Percentiles rank a stretch among this genome's conserved stretches.
Evolutionary conservation across 1,140 invertebrate species (phyloP).

Genomic region (Cydia splendana): DNA sequence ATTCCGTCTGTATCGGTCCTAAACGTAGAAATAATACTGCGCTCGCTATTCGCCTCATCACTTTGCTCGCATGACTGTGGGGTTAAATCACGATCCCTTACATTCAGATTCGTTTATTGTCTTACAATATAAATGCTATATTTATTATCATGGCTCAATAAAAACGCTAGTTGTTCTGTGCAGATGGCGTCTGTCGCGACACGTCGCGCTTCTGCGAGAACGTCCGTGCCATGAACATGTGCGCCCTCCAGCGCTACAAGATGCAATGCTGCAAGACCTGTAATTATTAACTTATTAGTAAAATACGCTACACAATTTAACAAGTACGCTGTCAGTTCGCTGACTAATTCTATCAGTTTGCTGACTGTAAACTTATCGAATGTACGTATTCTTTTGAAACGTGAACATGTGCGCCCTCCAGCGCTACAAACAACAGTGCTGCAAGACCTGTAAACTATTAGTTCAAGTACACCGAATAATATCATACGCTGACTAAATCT

Average conservation of each 20-base stretch:
- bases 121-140: neutral
- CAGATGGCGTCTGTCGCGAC: slow-evolving; percentile 87
- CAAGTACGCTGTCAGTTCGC: neutral
- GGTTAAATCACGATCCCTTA: too few species aligned
- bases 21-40: too few species aligned
- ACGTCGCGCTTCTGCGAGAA: slow-evolving; percentile 89
- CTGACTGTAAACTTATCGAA: neutral
- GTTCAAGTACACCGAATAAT: neutral
- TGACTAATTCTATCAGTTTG: neutral
- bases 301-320: neutral
- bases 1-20: too few species aligned
- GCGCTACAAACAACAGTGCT: neutral
- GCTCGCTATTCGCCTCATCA: too few species aligned
- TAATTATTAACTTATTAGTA: slow-evolving; percentile 63
- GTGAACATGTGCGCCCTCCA: too few species aligned
- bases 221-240: slow-evolving; percentile 91
- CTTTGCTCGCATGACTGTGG: too few species aligned
- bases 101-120: too few species aligned
- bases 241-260: slow-evolving; percentile 82
- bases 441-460: slow-evolving; percentile 36
- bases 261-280: slow-evolving; percentile 92
- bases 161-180: slow-evolving; percentile 47
- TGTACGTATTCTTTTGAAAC: neutral
- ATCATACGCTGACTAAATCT: too few species aligned
- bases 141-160: neutral